phyloP scores from a whole-genome alignment of 2,888 invertebrate genomes.

The Hesperia comma region DNA sequence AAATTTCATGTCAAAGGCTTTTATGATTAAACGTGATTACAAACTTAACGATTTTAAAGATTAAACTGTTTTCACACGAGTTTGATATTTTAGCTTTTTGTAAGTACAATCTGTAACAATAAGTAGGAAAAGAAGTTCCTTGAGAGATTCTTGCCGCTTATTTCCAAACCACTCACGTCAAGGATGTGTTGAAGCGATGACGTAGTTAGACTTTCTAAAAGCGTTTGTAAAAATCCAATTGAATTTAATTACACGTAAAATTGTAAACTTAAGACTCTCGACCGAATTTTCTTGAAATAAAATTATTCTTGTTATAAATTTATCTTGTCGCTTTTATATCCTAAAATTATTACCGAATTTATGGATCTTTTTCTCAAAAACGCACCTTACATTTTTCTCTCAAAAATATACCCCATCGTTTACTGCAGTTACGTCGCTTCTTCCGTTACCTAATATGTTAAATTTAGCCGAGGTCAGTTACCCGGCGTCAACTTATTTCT shows the following conservation, averaged over 20 bases:
- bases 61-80: too few relatives aligned
- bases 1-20: too few relatives aligned
- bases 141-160: too few relatives aligned
- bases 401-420: neutral
- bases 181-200: too few relatives aligned
- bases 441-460: slow-evolving; percentile 30
- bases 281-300: neutral
- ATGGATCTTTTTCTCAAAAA: neutral
- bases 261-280: neutral
- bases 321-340: neutral
- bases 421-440: slow-evolving; percentile 14
- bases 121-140: too few relatives aligned
- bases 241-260: neutral
- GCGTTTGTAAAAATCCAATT: too few relatives aligned
- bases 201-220: too few relatives aligned
- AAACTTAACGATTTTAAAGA: too few relatives aligned
- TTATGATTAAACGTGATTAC: too few relatives aligned
- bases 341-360: neutral
- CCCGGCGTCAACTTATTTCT: slow-evolving; percentile 25
- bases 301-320: neutral
- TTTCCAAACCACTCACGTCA: too few relatives aligned
- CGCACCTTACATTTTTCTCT: neutral
- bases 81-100: too few relatives aligned
- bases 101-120: too few relatives aligned
- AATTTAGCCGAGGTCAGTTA: slow-evolving; percentile 31